Evolutionary conservation across 2,888 invertebrate species (phyloP).

Genomic region (Venustoraphidia nigricollis): DNA sequence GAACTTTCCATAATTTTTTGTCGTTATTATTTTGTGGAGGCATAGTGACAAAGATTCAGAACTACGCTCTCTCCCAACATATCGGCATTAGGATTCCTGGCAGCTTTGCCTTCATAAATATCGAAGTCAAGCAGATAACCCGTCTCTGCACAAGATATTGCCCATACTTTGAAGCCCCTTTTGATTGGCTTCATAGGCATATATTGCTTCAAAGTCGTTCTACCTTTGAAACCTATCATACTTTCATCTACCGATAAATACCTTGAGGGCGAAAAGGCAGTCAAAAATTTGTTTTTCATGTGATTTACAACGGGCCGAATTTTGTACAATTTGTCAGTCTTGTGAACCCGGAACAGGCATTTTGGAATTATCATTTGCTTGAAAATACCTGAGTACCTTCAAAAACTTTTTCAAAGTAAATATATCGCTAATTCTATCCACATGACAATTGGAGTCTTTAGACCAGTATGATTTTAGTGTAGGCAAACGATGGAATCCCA

Average conservation of each 20-base stretch:
- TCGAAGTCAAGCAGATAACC: too few species aligned
- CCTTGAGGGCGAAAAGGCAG: background rate
- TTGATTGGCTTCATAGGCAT: conserved; percentile 13
- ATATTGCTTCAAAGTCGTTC: conserved; percentile 11
- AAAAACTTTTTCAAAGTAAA: background rate
- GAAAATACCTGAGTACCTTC: background rate
- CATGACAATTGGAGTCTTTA: background rate
- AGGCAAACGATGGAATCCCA: too few species aligned
- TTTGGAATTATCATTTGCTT: background rate
- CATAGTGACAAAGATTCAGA: too few species aligned
- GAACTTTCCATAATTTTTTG: too few species aligned
- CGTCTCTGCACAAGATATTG: too few species aligned
- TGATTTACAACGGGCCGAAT: background rate
- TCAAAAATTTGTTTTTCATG: background rate
- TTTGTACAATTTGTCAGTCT: background rate
- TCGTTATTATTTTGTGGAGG: too few species aligned
- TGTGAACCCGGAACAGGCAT: background rate
- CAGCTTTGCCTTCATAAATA: too few species aligned
- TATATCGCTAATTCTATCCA: background rate
- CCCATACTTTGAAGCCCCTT: too few species aligned
- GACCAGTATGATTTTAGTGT: too few species aligned
- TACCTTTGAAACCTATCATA: conserved; percentile 11
- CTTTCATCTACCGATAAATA: background rate
- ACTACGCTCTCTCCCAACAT: too few species aligned
- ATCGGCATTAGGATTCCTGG: too few species aligned